Percentiles rank a stretch among this genome's conserved stretches.
Conservation (phyloP, 2,113 vertebrate genomes). For the Sitta europaea region DNA sequence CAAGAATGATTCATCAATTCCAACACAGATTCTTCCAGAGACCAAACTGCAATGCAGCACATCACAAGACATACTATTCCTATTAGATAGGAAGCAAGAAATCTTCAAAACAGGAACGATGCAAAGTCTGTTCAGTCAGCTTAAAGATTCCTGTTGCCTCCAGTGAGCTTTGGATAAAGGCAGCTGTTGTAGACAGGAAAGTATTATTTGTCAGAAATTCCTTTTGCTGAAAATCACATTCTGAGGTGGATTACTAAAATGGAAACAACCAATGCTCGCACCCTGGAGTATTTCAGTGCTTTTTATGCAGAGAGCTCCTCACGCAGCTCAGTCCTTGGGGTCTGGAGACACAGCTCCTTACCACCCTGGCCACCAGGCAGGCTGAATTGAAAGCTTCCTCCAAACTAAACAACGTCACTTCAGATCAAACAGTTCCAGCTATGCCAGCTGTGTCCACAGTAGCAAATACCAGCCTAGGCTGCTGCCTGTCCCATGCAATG, state of each 20-base stretch:
- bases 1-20: slow-evolving; percentile 56
- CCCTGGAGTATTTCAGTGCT: background rate
- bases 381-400: background rate
- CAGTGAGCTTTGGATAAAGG: background rate
- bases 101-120: background rate
- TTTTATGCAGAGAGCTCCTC: background rate
- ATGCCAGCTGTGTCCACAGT: background rate
- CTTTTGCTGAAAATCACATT: background rate
- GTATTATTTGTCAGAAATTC: background rate
- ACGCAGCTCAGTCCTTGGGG: background rate
- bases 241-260: background rate
- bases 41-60: slow-evolving; percentile 41
- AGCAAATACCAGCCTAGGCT: background rate
- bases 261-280: background rate
- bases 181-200: background rate
- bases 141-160: background rate
- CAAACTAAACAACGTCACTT: background rate
- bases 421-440: background rate
- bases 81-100: background rate
- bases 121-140: background rate
- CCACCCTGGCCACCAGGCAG: background rate
- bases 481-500: background rate
- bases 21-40: slow-evolving; percentile 1
- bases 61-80: background rate
- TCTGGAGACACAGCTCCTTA: background rate